These are phyloP conservation scores for Osmerus mordax DNA, from an alignment of 2,113 vertebrate species.

Conservation along the genomic window DNA sequence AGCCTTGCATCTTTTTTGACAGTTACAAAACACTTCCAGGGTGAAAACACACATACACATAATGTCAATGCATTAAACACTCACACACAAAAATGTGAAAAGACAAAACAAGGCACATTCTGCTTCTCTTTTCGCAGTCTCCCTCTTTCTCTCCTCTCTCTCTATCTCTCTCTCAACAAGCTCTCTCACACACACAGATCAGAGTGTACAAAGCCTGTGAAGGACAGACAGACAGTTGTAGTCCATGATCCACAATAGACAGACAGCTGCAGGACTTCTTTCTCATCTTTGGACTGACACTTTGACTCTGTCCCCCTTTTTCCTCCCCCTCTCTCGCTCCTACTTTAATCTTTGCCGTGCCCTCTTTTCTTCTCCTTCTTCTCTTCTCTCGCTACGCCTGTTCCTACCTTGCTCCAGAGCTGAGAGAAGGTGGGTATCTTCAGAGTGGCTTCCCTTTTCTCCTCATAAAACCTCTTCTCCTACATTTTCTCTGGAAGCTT, in stretches of 20 bases:
- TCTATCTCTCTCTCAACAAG: slow-evolving; percentile 11
- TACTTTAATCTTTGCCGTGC: slow-evolving; percentile 33
- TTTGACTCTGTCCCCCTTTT: slow-evolving; percentile 32
- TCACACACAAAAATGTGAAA: background rate
- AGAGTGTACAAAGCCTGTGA: background rate
- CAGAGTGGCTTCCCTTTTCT: slow-evolving; percentile 79
- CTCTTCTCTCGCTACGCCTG: slow-evolving; percentile 15
- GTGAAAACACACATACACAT: slow-evolving; percentile 24
- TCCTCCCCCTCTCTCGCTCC: slow-evolving; percentile 39
- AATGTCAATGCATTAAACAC: background rate
- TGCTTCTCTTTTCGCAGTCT: background rate
- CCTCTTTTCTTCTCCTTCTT: slow-evolving; percentile 27
- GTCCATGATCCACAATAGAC: slow-evolving; percentile 14
- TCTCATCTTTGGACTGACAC: slow-evolving; percentile 31
- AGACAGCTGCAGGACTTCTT: slow-evolving; percentile 6
- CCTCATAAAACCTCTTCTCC: background rate
- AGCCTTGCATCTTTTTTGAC: slow-evolving; percentile 32
- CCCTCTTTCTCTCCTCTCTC: background rate
- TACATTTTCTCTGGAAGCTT: slow-evolving; percentile 37
- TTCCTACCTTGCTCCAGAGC: slow-evolving; percentile 79
- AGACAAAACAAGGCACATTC: slow-evolving; percentile 2
- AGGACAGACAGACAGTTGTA: too few relatives aligned
- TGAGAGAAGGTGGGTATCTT: slow-evolving; percentile 99
- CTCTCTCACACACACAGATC: slow-evolving; percentile 3
- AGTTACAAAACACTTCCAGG: slow-evolving; percentile 29